Base-by-base conservation (phyloP, 2,113 vertebrate genomes). In the Carettochelys insculpta region DNA sequence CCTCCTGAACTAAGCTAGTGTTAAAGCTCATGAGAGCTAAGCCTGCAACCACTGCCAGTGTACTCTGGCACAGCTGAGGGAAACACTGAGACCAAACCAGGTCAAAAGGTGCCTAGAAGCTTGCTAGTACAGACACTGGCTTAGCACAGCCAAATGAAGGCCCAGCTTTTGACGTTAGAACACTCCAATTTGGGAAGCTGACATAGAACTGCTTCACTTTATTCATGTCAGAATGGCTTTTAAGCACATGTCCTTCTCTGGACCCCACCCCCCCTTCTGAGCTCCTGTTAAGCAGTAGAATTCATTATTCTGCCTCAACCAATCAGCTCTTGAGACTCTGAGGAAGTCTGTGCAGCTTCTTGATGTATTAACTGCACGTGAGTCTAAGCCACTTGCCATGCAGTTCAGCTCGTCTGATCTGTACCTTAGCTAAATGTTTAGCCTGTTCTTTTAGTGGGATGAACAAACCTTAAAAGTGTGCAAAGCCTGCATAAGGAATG, bases 31-130 rank as follows among this genome's bases (percentile, higher is more conserved):
- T 14, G 14, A 88, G 58, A 88, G 58, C 90, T 94, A 94, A 85
- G 58, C 1, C 0, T 25, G 5, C 73, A 1, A 0, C 58, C 0
- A 0, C n/a, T 80, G n/a, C n/a, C 34, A 24, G 13, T 45, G 41
- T 25, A 31, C 11, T 13, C 6, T 31, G 29, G 29, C 17, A 5
- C 11, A 24, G 68, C 22, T 43, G 50, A 53, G n/a, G 61, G 29
- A 3, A 4, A 5, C 14, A 6, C 22, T 12, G 29, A 27, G 2
- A 43, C 13, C 50, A 17, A 27, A 11, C 20, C 10, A 7, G 31
- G 31, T 61, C 31, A 14, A 61, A n/a, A 34, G 31, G 31, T 61
- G 31, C 16, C n/a, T 19, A 19, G 6, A 61, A 8, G 27, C 31
- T 53, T 34, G 16, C 58, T 61, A 5, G 31, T n/a, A 14, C 58